These are phyloP conservation scores for Tenebrosternarchus preto DNA, from an alignment of 2,113 vertebrate genomes.

Conservation along the genomic window DNA sequence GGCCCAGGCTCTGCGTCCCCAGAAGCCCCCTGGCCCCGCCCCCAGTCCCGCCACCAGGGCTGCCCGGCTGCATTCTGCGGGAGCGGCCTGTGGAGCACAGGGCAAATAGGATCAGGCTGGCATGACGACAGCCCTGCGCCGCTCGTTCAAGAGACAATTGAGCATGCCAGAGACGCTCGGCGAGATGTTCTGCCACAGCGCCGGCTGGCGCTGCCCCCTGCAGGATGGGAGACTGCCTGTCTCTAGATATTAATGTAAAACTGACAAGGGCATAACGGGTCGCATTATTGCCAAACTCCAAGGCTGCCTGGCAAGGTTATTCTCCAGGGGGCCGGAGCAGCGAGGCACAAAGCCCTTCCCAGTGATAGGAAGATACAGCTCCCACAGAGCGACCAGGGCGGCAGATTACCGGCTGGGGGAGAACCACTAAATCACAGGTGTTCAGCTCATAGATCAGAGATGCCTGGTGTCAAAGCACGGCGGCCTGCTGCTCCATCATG, in stretches of 20 bases:
- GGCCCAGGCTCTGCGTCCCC: constrained; percentile 72
- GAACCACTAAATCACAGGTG: constrained; percentile 43
- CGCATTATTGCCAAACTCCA: constrained; percentile 31
- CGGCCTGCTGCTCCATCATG: constrained; percentile 42
- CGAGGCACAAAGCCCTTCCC: constrained; percentile 19
- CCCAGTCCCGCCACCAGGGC: constrained; percentile 57
- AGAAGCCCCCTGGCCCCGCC: constrained; percentile 56
- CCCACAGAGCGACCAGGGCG: constrained; percentile 3
- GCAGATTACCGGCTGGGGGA: constrained; percentile 19
- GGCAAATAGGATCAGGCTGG: neutral
- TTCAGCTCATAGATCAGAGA: constrained; percentile 36
- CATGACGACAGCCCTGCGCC: neutral
- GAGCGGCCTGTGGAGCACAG: constrained; percentile 55
- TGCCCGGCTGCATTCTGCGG: constrained; percentile 59
- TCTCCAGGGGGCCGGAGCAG: constrained; percentile 10
- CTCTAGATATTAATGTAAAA: constrained; percentile 27
- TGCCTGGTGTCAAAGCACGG: constrained; percentile 42
- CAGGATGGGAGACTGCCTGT: constrained; percentile 31
- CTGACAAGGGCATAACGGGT: constrained; percentile 41
- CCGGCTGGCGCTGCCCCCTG: constrained; percentile 13
- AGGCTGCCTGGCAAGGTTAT: constrained; percentile 40
- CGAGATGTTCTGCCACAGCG: constrained; percentile 31
- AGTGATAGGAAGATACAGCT: constrained; percentile 24
- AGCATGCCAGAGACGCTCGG: constrained; percentile 29
- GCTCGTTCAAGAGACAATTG: constrained; percentile 11